phyloP scores from a whole-genome alignment of 2,888 invertebrate species.

The Pyrrhia umbra region DNA sequence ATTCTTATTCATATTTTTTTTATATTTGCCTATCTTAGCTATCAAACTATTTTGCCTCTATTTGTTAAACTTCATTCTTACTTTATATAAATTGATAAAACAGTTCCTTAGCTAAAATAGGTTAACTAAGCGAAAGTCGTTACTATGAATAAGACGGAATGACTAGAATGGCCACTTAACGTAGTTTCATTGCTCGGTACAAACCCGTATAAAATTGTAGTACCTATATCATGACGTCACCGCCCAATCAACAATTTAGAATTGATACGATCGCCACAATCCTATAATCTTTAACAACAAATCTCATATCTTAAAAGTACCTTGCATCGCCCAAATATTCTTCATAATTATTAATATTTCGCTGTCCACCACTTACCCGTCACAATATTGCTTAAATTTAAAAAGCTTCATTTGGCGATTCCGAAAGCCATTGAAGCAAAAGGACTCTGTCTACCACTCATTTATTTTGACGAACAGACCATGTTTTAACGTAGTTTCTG shows the following conservation, averaged over 20 bases:
- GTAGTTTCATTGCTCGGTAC: conserved; percentile 57
- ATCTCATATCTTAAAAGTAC: conserved; percentile 48
- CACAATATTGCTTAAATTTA: conserved; percentile 38
- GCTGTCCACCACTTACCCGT: conserved; percentile 32
- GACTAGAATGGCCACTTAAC: conserved; percentile 38
- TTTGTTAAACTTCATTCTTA: no score
- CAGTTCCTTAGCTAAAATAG: neutral
- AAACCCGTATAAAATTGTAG: conserved; percentile 32
- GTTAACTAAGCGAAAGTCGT: conserved; percentile 23
- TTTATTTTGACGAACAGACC: conserved; percentile 6
- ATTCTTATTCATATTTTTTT: no score
- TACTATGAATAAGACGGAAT: no score
- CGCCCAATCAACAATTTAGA: conserved; percentile 53
- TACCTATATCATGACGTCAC: conserved; percentile 47
- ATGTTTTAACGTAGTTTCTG: no score
- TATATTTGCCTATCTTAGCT: no score
- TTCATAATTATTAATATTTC: conserved; percentile 34
- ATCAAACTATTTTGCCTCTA: no score
- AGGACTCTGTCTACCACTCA: conserved; percentile 3
- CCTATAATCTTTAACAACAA: conserved; percentile 37
- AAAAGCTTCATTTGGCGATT: conserved; percentile 36
- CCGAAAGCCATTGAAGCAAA: conserved; percentile 47
- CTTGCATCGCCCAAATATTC: conserved; percentile 51
- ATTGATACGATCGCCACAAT: conserved; percentile 43
- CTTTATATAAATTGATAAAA: conserved; percentile 24